phyloP scores from a whole-genome alignment of 2,888 invertebrate genomes.

The Meta bourneti region DNA sequence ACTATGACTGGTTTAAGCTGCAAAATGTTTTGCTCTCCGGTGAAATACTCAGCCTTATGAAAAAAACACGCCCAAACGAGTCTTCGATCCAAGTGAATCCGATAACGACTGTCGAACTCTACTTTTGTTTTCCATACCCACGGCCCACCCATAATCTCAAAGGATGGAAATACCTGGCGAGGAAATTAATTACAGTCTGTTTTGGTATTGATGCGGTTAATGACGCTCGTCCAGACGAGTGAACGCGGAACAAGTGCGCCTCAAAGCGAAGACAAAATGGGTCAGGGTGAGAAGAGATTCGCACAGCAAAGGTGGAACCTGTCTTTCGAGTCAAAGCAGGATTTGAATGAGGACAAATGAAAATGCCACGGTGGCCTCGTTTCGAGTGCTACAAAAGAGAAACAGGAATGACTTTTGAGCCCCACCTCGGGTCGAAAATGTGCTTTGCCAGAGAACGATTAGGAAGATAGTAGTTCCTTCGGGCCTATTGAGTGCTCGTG shows the following conservation, averaged over 20 bases:
- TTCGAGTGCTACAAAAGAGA: conserved; percentile 58
- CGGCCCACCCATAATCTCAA: too few species aligned
- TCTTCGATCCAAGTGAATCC: too few species aligned
- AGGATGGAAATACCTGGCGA: too few species aligned
- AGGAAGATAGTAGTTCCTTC: conserved; percentile 15
- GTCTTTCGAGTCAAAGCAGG: conserved; percentile 71
- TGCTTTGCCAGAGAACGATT: conserved; percentile 50
- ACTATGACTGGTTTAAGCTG: too few species aligned
- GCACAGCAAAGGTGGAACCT: conserved; percentile 68
- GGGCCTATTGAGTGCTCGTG: not conserved
- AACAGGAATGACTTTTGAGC: conserved; percentile 62
- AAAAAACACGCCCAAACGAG: too few species aligned
- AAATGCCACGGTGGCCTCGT: conserved; percentile 72
- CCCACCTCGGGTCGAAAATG: conserved; percentile 66
- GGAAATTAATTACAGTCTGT: too few species aligned
- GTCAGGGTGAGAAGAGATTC: conserved; percentile 73
- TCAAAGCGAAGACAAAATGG: conserved; percentile 53
- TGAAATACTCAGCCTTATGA: too few species aligned
- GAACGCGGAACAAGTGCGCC: conserved; percentile 40
- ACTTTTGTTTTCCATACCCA: too few species aligned
- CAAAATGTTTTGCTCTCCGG: too few species aligned
- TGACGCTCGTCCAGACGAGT: conserved; percentile 17
- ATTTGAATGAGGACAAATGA: conserved; percentile 71
- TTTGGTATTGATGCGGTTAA: too few species aligned
- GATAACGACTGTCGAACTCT: too few species aligned